These are phyloP conservation scores for Corythornis leucogaster DNA, from an alignment of 2,797 vertebrate species.

Conservation along the genomic window DNA sequence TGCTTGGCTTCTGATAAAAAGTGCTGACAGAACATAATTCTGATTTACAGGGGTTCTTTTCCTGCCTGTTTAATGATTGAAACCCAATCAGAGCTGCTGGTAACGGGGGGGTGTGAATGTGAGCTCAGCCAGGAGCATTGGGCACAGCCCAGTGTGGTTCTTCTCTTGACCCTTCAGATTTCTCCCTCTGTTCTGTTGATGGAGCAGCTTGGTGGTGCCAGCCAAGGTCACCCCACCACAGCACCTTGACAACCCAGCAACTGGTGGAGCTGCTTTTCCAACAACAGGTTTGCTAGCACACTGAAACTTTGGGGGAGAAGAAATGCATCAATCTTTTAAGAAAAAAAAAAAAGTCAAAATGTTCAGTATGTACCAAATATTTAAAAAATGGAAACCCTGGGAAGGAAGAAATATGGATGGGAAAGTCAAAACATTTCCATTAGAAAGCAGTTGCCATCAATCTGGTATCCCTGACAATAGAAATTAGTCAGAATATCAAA, in stretches of 20 bases:
- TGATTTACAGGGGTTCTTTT: neutral
- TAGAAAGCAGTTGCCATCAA: neutral
- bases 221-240: neutral
- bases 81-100: neutral
- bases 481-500: slow-evolving; percentile 12
- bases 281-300: neutral
- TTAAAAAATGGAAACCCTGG: neutral
- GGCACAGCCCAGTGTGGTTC: too few relatives aligned
- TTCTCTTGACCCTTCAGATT: neutral
- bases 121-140: too few relatives aligned
- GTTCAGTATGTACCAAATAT: neutral
- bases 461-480: neutral
- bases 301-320: neutral
- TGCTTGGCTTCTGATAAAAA: neutral
- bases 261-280: neutral
- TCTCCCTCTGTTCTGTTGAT: neutral
- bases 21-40: neutral
- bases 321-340: neutral
- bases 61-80: neutral
- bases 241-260: neutral
- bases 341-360: neutral
- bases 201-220: neutral
- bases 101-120: neutral
- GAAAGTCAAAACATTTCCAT: neutral
- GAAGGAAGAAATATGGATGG: neutral